Conservation (phyloP, 2,113 vertebrate genomes). For the Aptenodytes patagonicus region DNA sequence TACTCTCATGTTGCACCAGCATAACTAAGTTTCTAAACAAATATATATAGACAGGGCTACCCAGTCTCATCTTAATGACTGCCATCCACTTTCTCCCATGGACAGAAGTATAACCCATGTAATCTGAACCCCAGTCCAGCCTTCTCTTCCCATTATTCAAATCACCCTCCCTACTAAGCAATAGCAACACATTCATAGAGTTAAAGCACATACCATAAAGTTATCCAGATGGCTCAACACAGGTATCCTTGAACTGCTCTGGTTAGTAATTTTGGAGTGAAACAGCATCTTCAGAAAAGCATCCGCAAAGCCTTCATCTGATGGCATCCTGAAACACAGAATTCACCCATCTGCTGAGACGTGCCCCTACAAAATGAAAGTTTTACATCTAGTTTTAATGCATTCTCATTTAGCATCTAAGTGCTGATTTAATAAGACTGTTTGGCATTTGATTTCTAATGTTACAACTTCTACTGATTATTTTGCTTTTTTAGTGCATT, state of each 20-base stretch:
- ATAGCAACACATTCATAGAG: neutral
- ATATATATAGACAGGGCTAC: neutral
- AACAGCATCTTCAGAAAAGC: neutral
- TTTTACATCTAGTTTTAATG: neutral
- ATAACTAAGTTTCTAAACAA: neutral
- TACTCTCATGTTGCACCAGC: neutral
- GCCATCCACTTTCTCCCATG: neutral
- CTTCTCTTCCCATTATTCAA: neutral
- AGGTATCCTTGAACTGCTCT: neutral
- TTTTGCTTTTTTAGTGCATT: neutral
- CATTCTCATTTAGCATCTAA: neutral
- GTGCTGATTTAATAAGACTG: neutral
- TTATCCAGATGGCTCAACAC: neutral
- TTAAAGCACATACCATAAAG: rapidly evolving
- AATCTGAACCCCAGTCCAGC: neutral
- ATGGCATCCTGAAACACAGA: neutral
- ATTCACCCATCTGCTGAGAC: neutral
- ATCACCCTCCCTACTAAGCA: neutral
- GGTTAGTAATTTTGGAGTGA: neutral
- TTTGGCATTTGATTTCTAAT: neutral
- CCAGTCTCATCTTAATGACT: neutral
- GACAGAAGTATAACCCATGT: rapidly evolving
- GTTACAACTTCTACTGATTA: neutral
- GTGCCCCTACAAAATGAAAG: neutral
- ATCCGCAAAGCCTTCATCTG: neutral